phyloP scores from a whole-genome alignment of 2,888 invertebrate genomes.

The Alviniconcha strummeri region DNA sequence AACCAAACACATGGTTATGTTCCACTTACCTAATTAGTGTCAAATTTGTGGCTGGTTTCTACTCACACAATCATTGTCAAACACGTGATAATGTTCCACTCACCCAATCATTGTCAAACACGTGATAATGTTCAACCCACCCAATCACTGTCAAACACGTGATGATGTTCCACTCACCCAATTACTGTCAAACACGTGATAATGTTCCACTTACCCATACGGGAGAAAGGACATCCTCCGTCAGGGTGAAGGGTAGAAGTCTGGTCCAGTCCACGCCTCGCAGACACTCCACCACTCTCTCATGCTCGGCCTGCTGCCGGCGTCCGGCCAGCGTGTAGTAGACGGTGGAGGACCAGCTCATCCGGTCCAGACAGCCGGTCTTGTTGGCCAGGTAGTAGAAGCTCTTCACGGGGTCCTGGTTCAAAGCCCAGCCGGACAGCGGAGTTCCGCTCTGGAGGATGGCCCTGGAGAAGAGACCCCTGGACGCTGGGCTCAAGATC shows the following conservation, averaged over 20 bases:
- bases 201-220: too few species aligned
- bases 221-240: not conserved
- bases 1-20: not conserved
- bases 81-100: too few species aligned
- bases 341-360: not conserved
- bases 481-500: conserved; percentile 4
- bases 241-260: conserved; percentile 17
- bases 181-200: too few species aligned
- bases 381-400: conserved; percentile 4
- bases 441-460: conserved; percentile 31
- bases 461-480: conserved; percentile 15
- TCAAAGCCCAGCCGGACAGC: not conserved
- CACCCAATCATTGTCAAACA: too few species aligned
- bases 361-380: not conserved
- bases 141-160: too few species aligned
- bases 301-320: not conserved
- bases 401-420: not conserved
- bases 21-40: not conserved
- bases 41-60: not conserved
- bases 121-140: too few species aligned
- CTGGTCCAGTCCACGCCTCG: not conserved
- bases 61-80: too few species aligned
- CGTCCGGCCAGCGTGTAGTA: not conserved
- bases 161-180: too few species aligned
- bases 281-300: conserved; percentile 21